Percentiles rank a stretch among this genome's conserved stretches.
Conservation (phyloP, 2,888 invertebrate species). For the Endotricha flammealis region DNA sequence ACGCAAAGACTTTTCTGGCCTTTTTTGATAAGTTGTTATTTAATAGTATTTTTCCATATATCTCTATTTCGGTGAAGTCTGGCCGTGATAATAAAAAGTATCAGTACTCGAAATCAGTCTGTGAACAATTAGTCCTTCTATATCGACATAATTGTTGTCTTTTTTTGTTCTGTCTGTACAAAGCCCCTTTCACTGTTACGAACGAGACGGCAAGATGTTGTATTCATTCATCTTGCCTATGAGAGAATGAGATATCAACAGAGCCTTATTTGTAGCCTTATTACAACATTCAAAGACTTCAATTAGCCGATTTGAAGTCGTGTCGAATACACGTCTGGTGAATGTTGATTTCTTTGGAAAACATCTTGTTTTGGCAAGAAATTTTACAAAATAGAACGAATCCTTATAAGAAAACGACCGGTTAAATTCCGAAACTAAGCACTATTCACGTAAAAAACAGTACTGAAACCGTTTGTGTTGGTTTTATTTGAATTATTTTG, state of each 20-base stretch:
- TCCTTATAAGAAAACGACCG: neutral
- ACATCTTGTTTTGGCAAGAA: neutral
- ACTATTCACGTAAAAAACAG: too few relatives aligned
- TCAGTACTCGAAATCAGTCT: too few relatives aligned
- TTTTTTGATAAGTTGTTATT: too few relatives aligned
- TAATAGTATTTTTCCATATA: too few relatives aligned
- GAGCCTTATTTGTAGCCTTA: constrained; percentile 16
- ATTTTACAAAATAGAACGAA: neutral
- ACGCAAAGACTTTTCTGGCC: too few relatives aligned
- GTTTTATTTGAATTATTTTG: too few relatives aligned
- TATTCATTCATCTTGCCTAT: constrained; percentile 25
- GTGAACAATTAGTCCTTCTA: too few relatives aligned
- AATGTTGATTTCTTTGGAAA: neutral
- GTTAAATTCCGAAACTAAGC: too few relatives aligned
- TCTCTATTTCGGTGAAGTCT: too few relatives aligned
- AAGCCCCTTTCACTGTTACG: constrained; percentile 42
- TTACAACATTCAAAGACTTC: constrained; percentile 7
- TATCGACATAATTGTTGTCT: too few relatives aligned
- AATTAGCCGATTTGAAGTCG: constrained; percentile 10
- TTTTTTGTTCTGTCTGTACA: constrained; percentile 31
- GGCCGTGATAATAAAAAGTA: too few relatives aligned
- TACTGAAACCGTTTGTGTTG: too few relatives aligned
- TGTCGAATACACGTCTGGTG: constrained; percentile 9
- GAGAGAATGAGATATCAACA: constrained; percentile 23
- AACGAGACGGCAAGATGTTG: constrained; percentile 24